Evolutionary conservation across 1,140 invertebrate species (phyloP), one percentile per base, ranked within the genome.

Genomic region (Diabrotica undecimpunctata): DNA sequence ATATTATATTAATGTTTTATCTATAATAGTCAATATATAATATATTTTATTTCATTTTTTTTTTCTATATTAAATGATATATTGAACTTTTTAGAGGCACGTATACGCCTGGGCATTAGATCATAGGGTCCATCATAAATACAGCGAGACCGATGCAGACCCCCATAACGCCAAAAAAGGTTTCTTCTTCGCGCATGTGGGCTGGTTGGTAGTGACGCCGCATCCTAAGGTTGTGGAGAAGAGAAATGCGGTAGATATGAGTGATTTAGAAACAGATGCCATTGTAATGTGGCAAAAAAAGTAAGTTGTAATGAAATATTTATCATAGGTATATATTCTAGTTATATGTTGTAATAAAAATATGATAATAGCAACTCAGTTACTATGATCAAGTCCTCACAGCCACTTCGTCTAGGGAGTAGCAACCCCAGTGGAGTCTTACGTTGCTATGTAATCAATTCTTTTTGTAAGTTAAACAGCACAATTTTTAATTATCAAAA

Each of bases 261-360:
- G 86, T 9, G 96, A 98, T 79, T 81, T 98, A 50, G 83, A 90
- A 68, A 85, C 82, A 8, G 95, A 98, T 79, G 87, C 88, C 0
- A 89, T 97, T 9, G 87, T 96, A 51, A 88, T 87, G 82, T 91
- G 93, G 82, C 95, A 97, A 74, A 88, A 89, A 76, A 90, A 81
- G 88, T 88, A 80, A 75, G 77, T 74, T 46, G n/a, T 46, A 25
- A 46, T 46, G 6, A 4, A 5, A 5, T 46, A 46, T 46, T 10
- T 46, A n/a, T 6, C 5, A n/a, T 46, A 46, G 41, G 41, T n/a
- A 46, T n/a, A 25, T 25, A 25, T 25, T 25, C 25, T 25, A 25
- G 25, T 25, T n/a, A n/a, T n/a, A n/a, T n/a, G n/a, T n/a, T n/a
- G n/a, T n/a, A n/a, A n/a, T n/a, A n/a, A n/a, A n/a, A n/a, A n/a